Evolutionary conservation across 2,797 vertebrate genomes (phyloP), one percentile per base, ranked within the genome.

Genomic region (Oreortyx pictus): DNA sequence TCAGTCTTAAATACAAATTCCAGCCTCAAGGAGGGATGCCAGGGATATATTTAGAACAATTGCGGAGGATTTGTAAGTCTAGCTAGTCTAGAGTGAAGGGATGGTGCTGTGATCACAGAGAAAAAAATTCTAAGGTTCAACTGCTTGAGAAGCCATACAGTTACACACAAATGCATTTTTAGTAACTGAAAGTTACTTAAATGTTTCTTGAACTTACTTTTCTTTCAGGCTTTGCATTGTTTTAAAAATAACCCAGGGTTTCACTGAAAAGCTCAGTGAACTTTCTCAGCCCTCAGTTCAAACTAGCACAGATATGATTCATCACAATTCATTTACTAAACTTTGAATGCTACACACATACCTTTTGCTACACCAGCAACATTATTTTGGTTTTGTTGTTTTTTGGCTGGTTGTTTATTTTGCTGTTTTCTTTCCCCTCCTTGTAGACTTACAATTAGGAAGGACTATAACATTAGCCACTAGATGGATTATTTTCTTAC

Each of bases 1-100:
- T 88, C 22, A 65, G 75, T 88, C 92, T 94, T 83, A 67, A 90
- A 95, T 89, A 91, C 19, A 88, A 59, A 83, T 88, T 93, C 33
- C 73, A 68, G 37, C 59, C n/a, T 83, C 37, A 5, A 29, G 87
- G 43, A 23, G 67, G 66, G 59, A 68, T 88, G 24, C 41, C 29
- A 61, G 49, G 18, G n/a, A 49, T 49, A 52, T 81, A 61, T 88
- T 85, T 91, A 86, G 73, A 74, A 88, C 49, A 81, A 59, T 35
- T 12, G 1, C 0, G 41, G 80, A 80, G 68, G 20, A 54, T 91
- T 78, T 77, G 62, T 20, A 93, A 93, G 61, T 65, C 88, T 89
- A 61, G 17, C 54, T 74, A 65, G 60, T 33, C 56, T 57, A 93
- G 76, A 82, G 52, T 74, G 47, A 60, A 85, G 15, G 17, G 15